A percentile compares a stretch with the other conserved stretches of the same genome.
Conservation (phyloP, 2,888 invertebrate species). For the Horisme vitalbata region DNA sequence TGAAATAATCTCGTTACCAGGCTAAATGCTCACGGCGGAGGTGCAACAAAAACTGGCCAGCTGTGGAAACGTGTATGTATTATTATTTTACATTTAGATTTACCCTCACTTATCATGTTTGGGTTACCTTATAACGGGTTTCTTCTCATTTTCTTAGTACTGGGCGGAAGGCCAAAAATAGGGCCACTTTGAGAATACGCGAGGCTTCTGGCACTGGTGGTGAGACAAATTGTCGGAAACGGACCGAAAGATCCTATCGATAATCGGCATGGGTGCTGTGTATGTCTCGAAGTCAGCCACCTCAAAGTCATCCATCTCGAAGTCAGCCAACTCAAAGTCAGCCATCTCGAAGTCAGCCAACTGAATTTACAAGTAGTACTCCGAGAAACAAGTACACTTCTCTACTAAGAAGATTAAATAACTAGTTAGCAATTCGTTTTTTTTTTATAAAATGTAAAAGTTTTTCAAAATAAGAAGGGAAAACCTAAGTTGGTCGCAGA, state of each 20-base stretch:
- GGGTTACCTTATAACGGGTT: background rate
- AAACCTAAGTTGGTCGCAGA: too few species aligned
- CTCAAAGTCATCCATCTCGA: too few species aligned
- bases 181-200: background rate
- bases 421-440: too few species aligned
- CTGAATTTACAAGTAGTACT: too few species aligned
- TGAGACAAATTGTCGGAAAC: background rate
- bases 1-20: conserved; percentile 11
- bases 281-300: too few species aligned
- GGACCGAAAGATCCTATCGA: background rate
- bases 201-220: background rate
- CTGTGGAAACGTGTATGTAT: background rate
- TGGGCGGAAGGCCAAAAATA: background rate
- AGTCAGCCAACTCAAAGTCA: too few species aligned
- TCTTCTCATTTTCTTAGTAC: background rate
- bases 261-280: conserved; percentile 5
- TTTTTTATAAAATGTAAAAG: too few species aligned
- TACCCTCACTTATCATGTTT: background rate
- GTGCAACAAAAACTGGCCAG: conserved; percentile 4
- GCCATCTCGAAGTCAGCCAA: too few species aligned
- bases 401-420: too few species aligned
- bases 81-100: background rate
- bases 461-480: too few species aligned
- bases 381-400: too few species aligned
- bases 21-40: conserved; percentile 6